Evolutionary conservation across 2,113 vertebrate genomes (phyloP).

Genomic region (Halichoerus grypus): DNA sequence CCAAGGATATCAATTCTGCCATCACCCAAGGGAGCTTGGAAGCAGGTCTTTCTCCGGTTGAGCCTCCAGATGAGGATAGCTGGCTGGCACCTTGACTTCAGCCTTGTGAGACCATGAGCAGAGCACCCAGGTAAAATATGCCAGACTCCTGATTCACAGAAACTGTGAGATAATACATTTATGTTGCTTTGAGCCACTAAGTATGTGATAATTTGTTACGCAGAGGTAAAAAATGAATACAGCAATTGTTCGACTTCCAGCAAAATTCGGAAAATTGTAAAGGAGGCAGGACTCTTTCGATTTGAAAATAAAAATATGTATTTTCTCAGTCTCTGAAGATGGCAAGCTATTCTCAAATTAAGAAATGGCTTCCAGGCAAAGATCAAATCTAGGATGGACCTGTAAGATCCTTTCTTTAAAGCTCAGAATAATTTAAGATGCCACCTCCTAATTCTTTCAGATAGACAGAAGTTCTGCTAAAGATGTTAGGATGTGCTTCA

Average conservation of each 20-base stretch:
- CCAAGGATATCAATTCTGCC: not conserved
- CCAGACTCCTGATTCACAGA: not conserved
- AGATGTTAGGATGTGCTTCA: not conserved
- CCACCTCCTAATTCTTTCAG: not conserved
- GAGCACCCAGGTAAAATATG: not conserved
- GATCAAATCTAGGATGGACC: not conserved
- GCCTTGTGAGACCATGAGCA: not conserved
- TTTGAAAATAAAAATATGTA: slow-evolving; percentile 2
- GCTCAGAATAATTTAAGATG: not conserved
- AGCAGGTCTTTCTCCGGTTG: not conserved
- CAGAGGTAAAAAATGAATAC: not conserved
- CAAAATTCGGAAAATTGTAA: not conserved
- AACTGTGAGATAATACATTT: not conserved
- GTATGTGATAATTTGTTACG: not conserved
- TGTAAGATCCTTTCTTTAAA: not conserved
- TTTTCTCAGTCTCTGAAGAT: slow-evolving; percentile 43
- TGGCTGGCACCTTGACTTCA: not conserved
- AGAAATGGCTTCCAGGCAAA: not conserved
- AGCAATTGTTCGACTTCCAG: not conserved
- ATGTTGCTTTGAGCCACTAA: not conserved
- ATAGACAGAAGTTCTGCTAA: not conserved
- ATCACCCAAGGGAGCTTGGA: not conserved
- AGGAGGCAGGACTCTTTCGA: not conserved
- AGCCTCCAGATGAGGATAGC: not conserved
- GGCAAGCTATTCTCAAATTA: slow-evolving; percentile 23